phyloP scores from a whole-genome alignment of 1,140 invertebrate species.

The Drosophila sucinea region DNA sequence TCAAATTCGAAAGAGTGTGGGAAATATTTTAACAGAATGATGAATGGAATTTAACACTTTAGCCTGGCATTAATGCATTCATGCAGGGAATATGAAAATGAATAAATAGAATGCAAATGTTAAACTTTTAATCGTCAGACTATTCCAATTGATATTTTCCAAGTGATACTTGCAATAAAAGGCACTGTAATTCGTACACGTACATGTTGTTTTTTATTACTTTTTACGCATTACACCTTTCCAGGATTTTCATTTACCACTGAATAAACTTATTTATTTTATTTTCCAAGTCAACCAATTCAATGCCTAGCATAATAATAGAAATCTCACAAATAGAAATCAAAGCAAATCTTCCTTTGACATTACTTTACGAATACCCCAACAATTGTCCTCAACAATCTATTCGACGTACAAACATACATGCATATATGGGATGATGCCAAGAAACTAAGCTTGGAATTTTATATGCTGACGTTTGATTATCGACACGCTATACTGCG shows the following conservation, averaged over 20 bases:
- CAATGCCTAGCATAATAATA: conserved; percentile 7
- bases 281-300: not conserved
- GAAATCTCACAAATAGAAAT: conserved; percentile 28
- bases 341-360: conserved; percentile 19
- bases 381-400: conserved; percentile 28
- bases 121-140: not conserved
- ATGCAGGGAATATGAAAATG: not conserved
- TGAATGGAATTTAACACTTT: conserved; percentile 5
- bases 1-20: not conserved
- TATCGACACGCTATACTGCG: conserved; percentile 66
- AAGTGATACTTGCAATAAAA: too few relatives aligned
- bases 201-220: too few relatives aligned
- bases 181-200: too few relatives aligned
- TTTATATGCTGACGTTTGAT: conserved; percentile 79
- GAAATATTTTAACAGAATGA: conserved; percentile 2
- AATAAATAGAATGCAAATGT: not conserved
- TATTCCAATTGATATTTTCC: too few relatives aligned
- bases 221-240: too few relatives aligned
- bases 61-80: not conserved
- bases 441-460: conserved; percentile 64
- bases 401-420: conserved; percentile 6
- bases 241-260: too few relatives aligned
- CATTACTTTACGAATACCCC: conserved; percentile 6
- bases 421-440: conserved; percentile 37
- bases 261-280: not conserved